Evolutionary conservation across 2,797 vertebrate species (phyloP).

Genomic region (Phrynocephalus vlangalii): DNA sequence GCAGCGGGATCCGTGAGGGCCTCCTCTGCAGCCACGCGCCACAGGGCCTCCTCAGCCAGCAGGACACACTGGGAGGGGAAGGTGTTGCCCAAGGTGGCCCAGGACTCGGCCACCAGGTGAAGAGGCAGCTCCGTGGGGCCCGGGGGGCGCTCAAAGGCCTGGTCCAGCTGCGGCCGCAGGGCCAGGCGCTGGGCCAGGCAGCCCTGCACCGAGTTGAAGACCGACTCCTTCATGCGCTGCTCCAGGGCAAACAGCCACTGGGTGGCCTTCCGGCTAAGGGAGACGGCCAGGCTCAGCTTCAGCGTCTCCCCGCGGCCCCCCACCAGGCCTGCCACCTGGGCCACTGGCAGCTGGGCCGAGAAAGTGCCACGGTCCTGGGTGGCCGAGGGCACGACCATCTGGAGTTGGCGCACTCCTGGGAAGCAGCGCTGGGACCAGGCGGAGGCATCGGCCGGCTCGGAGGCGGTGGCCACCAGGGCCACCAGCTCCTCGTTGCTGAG

Average conservation of each 20-base stretch:
- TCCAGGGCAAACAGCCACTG: slow-evolving; percentile 84
- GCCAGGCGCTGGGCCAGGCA: slow-evolving; percentile 74
- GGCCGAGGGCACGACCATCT: slow-evolving; percentile 53
- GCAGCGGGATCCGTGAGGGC: slow-evolving; percentile 30
- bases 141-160: slow-evolving; percentile 25
- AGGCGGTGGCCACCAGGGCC: slow-evolving; percentile 75
- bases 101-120: slow-evolving; percentile 33
- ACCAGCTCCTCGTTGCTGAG: slow-evolving; percentile 84
- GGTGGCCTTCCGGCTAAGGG: slow-evolving; percentile 67
- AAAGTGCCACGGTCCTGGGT: not conserved
- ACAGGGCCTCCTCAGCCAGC: slow-evolving; percentile 83
- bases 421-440: slow-evolving; percentile 82
- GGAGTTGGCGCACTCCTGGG: slow-evolving; percentile 76
- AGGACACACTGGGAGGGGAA: slow-evolving; percentile 87
- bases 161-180: slow-evolving; percentile 20
- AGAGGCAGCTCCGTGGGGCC: slow-evolving; percentile 25
- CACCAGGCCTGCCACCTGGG: slow-evolving; percentile 74
- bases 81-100: slow-evolving; percentile 70
- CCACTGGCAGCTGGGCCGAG: not conserved
- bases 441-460: slow-evolving; percentile 71
- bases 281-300: slow-evolving; percentile 74
- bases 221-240: slow-evolving; percentile 71
- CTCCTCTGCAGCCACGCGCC: slow-evolving; percentile 75
- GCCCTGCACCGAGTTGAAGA: slow-evolving; percentile 73
- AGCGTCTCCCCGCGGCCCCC: slow-evolving; percentile 79